Evolutionary conservation across 2,113 vertebrate species (phyloP).

Genomic region (Ranitomeya imitator): DNA sequence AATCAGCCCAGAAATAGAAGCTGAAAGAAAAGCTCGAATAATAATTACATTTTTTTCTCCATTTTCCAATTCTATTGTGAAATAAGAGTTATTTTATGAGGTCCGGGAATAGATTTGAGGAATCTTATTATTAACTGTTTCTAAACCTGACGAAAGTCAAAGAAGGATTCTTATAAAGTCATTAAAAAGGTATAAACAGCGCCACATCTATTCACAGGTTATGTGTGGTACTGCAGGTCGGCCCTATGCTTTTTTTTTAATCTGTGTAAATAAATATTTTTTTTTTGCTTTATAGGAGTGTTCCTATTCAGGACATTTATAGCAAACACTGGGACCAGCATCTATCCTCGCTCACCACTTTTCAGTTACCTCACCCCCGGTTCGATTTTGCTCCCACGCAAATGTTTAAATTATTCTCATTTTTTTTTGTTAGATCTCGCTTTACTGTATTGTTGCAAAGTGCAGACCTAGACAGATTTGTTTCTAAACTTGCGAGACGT

Average conservation of each 20-base stretch:
- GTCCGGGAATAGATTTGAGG: background rate
- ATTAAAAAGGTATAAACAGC: background rate
- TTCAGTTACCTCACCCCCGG: no score
- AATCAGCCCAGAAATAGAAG: conserved; percentile 45
- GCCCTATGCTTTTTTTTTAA: background rate
- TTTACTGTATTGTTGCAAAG: no score
- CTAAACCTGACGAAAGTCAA: background rate
- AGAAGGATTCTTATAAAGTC: background rate
- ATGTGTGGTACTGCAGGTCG: background rate
- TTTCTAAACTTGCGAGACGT: background rate
- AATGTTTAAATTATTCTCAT: background rate
- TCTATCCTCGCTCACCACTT: no score
- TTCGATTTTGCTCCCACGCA: no score
- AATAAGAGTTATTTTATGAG: conserved; percentile 20
- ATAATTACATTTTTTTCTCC: conserved; percentile 21
- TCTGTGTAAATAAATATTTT: no score
- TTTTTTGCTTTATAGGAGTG: no score
- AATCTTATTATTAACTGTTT: background rate
- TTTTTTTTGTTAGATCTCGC: background rate
- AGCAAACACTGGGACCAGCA: no score
- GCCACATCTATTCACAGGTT: background rate
- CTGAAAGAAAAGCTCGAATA: conserved; percentile 17
- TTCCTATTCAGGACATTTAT: no score
- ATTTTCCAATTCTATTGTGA: conserved; percentile 13
- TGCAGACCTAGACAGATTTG: background rate